Conservation (phyloP, 2,888 invertebrate species). For the Hirtodrosophila duncani region DNA sequence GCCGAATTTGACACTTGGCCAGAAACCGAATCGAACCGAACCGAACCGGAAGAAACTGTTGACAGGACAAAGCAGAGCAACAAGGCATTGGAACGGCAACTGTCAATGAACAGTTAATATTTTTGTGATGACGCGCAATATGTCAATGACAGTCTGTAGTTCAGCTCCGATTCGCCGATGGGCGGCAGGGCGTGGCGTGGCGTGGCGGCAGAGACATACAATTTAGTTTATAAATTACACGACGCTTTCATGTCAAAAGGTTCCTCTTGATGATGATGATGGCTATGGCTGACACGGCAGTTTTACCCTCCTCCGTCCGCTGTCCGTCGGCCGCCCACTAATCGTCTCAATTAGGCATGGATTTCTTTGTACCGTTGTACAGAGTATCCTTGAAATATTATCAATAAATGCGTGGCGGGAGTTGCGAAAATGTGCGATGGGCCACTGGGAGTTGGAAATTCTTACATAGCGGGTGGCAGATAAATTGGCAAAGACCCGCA, state of each 20-base stretch:
- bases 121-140: constrained; percentile 74
- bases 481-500: constrained; percentile 70
- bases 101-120: constrained; percentile 71
- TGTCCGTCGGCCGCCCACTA: constrained; percentile 33
- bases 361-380: constrained; percentile 33
- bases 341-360: constrained; percentile 75
- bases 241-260: constrained; percentile 44
- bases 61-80: constrained; percentile 21
- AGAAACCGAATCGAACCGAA: not conserved
- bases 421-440: constrained; percentile 20
- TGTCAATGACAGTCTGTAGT: constrained; percentile 65
- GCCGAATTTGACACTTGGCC: constrained; percentile 16
- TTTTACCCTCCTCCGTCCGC: constrained; percentile 4
- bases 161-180: not conserved
- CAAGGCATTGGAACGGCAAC: constrained; percentile 7
- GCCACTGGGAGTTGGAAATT: not conserved
- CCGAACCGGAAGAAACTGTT: constrained; percentile 26
- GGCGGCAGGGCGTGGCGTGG: constrained; percentile 14
- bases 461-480: constrained; percentile 4
- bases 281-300: constrained; percentile 37
- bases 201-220: constrained; percentile 11
- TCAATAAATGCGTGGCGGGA: constrained; percentile 46
- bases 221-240: constrained; percentile 59
- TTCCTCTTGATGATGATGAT: constrained; percentile 8
- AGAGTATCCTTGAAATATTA: constrained; percentile 61